These are phyloP conservation scores for Cacoxenus indagator DNA, from an alignment of 2,888 invertebrate genomes.

Conservation along the genomic window DNA sequence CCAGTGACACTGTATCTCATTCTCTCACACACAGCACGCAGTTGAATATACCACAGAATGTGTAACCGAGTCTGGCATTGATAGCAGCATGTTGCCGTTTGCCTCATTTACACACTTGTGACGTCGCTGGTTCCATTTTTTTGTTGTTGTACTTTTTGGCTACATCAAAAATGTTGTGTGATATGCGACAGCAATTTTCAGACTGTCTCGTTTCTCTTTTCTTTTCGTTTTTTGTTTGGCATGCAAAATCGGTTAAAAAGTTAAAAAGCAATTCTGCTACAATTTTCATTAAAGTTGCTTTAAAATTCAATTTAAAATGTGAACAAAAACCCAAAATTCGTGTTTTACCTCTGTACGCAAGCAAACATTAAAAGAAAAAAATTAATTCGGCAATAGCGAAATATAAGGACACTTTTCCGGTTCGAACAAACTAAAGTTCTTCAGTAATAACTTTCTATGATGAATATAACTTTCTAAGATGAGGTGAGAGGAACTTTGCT, in stretches of 20 bases:
- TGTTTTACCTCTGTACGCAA: too few relatives aligned
- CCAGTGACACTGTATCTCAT: neutral
- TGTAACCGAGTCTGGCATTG: constrained; percentile 40
- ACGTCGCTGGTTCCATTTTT: neutral
- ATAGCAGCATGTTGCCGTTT: constrained; percentile 33
- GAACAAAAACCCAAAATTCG: neutral
- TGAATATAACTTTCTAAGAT: too few relatives aligned
- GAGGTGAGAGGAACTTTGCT: too few relatives aligned
- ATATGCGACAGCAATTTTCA: constrained; percentile 21
- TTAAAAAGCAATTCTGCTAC: constrained; percentile 13
- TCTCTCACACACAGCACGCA: neutral
- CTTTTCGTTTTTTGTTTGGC: neutral
- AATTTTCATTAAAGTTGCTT: constrained; percentile 1
- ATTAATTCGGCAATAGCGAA: too few relatives aligned
- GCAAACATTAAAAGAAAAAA: too few relatives aligned
- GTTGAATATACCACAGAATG: constrained; percentile 27
- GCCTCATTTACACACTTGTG: constrained; percentile 12
- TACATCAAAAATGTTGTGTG: constrained; percentile 22
- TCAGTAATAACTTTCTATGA: too few relatives aligned
- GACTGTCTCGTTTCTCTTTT: constrained; percentile 17
- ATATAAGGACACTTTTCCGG: too few relatives aligned
- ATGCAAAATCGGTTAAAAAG: neutral
- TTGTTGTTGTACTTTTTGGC: constrained; percentile 9
- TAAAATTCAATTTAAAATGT: constrained; percentile 4
- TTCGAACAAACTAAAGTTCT: too few relatives aligned